Evolutionary conservation across 1,140 invertebrate genomes (phyloP).

Genomic region (Tetraneura akinire): DNA sequence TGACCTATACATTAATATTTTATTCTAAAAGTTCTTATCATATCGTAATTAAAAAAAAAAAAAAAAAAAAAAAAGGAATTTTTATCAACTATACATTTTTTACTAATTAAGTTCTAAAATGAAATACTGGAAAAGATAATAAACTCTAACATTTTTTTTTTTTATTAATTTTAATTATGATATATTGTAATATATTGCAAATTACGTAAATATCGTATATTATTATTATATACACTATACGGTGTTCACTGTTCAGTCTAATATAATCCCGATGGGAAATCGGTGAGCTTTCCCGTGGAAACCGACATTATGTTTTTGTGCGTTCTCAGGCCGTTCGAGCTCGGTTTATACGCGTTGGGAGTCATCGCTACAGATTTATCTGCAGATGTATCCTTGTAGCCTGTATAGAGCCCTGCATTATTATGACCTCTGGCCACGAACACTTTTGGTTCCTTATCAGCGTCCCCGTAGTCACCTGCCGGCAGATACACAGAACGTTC

Average conservation of each 20-base stretch:
- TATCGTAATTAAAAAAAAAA: too few relatives aligned
- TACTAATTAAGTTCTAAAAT: too few relatives aligned
- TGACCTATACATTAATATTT: too few relatives aligned
- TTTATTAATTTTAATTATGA: too few relatives aligned
- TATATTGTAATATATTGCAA: neutral
- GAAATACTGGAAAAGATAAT: too few relatives aligned
- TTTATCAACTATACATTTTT: too few relatives aligned
- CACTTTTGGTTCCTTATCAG: neutral
- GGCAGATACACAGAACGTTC: conserved; percentile 41
- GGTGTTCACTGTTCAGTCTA: conserved; percentile 59
- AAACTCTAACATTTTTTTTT: too few relatives aligned
- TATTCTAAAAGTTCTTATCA: too few relatives aligned
- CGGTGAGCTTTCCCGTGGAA: conserved; percentile 66
- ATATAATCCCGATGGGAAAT: conserved; percentile 73
- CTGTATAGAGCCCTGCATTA: conserved; percentile 66
- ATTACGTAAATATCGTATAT: too few relatives aligned
- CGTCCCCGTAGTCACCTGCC: neutral
- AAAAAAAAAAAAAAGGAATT: too few relatives aligned
- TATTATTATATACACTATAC: too few relatives aligned
- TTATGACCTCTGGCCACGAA: conserved; percentile 66
- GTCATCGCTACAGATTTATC: too few relatives aligned
- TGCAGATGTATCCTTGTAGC: conserved; percentile 59
- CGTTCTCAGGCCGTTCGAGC: conserved; percentile 52
- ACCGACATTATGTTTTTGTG: conserved; percentile 54
- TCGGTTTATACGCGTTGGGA: conserved; percentile 56